Base-by-base conservation (phyloP, 2,888 invertebrate species). In the Caenorhabditis japonica region DNA sequence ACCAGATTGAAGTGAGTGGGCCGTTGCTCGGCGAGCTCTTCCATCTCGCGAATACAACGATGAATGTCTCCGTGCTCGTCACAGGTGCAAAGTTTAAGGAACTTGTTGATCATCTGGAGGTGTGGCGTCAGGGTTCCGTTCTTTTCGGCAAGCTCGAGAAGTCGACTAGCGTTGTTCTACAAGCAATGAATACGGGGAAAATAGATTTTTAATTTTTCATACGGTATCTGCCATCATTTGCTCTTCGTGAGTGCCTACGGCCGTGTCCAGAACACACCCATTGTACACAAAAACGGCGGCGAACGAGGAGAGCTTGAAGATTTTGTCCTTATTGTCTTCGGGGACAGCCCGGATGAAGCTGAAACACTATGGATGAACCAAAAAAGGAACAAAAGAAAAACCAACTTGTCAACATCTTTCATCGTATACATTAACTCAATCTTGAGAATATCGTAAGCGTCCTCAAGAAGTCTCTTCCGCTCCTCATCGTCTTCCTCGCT, bases 211-310 rank as follows among this genome's bases (percentile, higher is more conserved):
- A 15, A 51, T 8, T n/a, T 7, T n/a, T 27, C 41, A 13, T 30
- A 71, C 71, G 30, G 60, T 73, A 33, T 73, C 73, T 1, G 73
- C 53, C 49, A 73, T 60, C 73, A 73, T 73, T 46, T 73, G 73
- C 19, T 73, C 33, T 15, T 73, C 73, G 38, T 73, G 73, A 23
- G 21, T 56, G 5, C 55, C 3, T 1, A 25, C 43, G 1, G 44
- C 36, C 0, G 59, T 55, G 43, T 73, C 73, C 5, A 73, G 43
- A 39, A 73, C 66, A 38, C 73, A 73, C 55, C 73, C 73, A 25
- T 73, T 66, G 36, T 49, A 72, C 44, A 64, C 62, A 47, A 36
- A 46, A 15, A 73, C 30, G 8, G 44, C 49, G 3, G 73, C 66
- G 34, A 73, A 73, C 13, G 66, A 56, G 38, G 49, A 33, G 2